Evolutionary conservation across 2,888 invertebrate species (phyloP).

Genomic region (Heliconius charithonia): DNA sequence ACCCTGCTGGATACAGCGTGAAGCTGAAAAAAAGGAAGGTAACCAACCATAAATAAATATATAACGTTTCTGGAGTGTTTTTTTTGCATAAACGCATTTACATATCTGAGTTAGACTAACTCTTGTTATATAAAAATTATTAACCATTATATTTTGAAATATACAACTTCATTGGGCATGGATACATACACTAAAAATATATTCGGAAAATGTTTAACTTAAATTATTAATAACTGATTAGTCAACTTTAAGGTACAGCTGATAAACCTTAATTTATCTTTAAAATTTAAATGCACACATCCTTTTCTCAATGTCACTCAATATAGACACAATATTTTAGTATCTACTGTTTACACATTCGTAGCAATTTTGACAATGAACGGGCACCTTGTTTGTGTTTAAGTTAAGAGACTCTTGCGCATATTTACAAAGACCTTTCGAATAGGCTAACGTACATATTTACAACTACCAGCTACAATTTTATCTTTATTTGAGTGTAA

Average conservation of each 20-base stretch:
- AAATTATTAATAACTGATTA: neutral
- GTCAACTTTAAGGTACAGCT: neutral
- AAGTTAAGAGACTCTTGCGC: conserved; percentile 27
- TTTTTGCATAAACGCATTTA: too few relatives aligned
- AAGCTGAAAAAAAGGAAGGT: too few relatives aligned
- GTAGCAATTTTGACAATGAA: conserved; percentile 41
- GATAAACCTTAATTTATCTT: conserved; percentile 11
- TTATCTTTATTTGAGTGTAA: conserved; percentile 1
- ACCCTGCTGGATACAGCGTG: too few relatives aligned
- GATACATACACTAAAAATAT: too few relatives aligned
- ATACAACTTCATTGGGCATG: too few relatives aligned
- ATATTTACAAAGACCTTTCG: conserved; percentile 27
- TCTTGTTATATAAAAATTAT: neutral
- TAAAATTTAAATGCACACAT: conserved; percentile 34
- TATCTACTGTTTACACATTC: conserved; percentile 36
- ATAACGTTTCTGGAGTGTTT: too few relatives aligned
- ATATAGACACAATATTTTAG: conserved; percentile 31
- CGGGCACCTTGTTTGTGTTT: conserved; percentile 49
- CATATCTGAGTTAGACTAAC: neutral
- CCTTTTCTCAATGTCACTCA: conserved; percentile 26
- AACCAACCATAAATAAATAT: too few relatives aligned
- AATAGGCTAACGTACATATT: conserved; percentile 6
- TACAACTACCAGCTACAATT: neutral
- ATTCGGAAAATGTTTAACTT: neutral
- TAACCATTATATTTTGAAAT: too few relatives aligned